Conservation (phyloP, 2,888 invertebrate genomes). For the Oscheius myriophilus region DNA sequence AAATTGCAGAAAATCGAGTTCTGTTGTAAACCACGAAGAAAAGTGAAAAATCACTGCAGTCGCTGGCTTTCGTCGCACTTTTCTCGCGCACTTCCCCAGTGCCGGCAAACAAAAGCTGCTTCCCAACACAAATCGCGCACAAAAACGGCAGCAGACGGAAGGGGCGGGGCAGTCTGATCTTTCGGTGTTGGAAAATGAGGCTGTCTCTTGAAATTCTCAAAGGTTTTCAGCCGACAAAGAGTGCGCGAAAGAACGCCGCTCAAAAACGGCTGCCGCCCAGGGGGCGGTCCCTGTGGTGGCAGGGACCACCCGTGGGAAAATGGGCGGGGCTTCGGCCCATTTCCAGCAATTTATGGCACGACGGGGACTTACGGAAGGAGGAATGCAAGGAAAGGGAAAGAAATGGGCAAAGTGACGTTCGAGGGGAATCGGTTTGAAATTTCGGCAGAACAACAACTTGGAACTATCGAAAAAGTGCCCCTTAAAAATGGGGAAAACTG, state of each 20-base stretch:
- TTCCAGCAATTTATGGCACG: no score
- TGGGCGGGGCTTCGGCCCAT: slow-evolving; percentile 4
- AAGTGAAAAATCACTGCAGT: no score
- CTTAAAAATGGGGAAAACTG: no score
- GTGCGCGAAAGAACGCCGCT: background rate
- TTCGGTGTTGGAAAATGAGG: background rate
- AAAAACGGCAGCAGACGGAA: background rate
- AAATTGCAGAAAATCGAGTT: no score
- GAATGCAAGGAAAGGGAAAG: no score
- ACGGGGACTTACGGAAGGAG: no score
- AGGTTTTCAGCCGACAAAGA: background rate
- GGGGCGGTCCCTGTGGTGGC: slow-evolving; percentile 1
- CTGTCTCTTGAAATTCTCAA: background rate
- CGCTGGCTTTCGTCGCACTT: slow-evolving; percentile 1
- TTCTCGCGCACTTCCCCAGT: slow-evolving; percentile 15
- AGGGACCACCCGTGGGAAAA: slow-evolving; percentile 30
- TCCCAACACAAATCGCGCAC: slow-evolving; percentile 5
- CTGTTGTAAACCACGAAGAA: no score
- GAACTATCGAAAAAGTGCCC: no score
- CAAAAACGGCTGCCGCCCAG: slow-evolving; percentile 17
- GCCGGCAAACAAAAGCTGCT: slow-evolving; percentile 10
- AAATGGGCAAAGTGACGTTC: no score
- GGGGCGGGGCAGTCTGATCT: background rate
- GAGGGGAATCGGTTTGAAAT: no score
- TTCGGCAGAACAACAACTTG: no score